phyloP scores from a whole-genome alignment of 2,888 invertebrate genomes.

The Sericinus montela region DNA sequence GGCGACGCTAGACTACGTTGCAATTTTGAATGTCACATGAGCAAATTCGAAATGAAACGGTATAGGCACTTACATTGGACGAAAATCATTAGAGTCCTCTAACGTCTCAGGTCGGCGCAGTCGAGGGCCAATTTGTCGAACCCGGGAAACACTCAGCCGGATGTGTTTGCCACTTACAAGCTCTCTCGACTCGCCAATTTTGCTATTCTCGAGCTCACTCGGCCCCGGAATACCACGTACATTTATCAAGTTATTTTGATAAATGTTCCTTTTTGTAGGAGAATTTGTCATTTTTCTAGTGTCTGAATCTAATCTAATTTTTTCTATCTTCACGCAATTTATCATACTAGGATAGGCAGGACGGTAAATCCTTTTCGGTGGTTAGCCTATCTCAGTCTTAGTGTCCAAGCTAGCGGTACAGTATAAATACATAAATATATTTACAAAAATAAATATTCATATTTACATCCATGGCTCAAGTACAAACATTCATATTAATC shows the following conservation, averaged over 20 bases:
- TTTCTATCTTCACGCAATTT: no score
- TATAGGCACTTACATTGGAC: not conserved
- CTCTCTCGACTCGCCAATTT: slow-evolving; percentile 54
- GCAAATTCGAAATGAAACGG: not conserved
- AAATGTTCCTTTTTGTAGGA: slow-evolving; percentile 1
- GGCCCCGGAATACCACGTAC: slow-evolving; percentile 24
- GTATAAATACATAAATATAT: no score
- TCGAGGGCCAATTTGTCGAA: slow-evolving; percentile 64
- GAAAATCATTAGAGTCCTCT: slow-evolving; percentile 20
- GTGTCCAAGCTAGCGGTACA: no score
- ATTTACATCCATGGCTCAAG: no score
- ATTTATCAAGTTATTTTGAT: slow-evolving; percentile 20
- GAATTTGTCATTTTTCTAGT: not conserved
- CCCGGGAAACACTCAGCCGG: slow-evolving; percentile 55
- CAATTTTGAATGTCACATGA: not conserved
- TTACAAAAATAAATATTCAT: no score
- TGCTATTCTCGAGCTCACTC: slow-evolving; percentile 44
- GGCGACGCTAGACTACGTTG: no score
- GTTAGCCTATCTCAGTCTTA: no score
- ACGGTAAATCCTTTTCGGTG: no score
- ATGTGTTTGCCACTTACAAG: slow-evolving; percentile 57
- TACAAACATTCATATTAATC: no score
- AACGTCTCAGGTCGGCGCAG: slow-evolving; percentile 19
- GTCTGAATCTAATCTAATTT: no score
- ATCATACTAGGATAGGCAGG: no score